Evolutionary conservation across 2,797 vertebrate species (phyloP).

Genomic region (Syngnathus acus): DNA sequence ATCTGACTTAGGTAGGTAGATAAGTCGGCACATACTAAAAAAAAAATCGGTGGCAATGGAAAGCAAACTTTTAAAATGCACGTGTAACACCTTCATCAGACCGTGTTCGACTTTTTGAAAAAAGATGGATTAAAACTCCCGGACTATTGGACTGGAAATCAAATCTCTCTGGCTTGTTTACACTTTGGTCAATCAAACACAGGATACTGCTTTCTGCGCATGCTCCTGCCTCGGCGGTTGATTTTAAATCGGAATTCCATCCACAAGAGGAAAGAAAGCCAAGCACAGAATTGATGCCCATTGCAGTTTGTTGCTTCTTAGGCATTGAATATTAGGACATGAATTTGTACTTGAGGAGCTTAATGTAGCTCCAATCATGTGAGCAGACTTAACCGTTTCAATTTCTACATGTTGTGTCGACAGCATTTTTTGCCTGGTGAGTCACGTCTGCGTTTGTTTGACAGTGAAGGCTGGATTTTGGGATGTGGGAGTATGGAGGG

Average conservation of each 20-base stretch:
- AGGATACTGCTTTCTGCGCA: background rate
- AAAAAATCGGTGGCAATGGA: background rate
- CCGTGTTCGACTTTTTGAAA: background rate
- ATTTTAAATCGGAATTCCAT: background rate
- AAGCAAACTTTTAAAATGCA: conserved; percentile 1
- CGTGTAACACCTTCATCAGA: background rate
- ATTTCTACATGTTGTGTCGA: background rate
- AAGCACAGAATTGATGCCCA: background rate
- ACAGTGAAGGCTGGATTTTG: background rate
- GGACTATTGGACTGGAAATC: background rate
- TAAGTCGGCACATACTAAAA: background rate
- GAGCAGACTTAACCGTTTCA: too few relatives aligned
- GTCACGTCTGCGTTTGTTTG: background rate
- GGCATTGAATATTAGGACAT: too few relatives aligned
- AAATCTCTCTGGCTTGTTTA: background rate
- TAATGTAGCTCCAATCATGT: too few relatives aligned
- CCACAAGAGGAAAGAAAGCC: background rate
- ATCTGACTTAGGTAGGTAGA: background rate
- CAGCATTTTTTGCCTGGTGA: background rate
- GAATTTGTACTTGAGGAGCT: too few relatives aligned
- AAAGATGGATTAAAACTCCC: background rate
- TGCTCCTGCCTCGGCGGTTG: background rate
- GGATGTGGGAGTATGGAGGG: background rate
- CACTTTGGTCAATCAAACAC: background rate
- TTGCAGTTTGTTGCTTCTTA: background rate